phyloP scores from a whole-genome alignment of 2,797 vertebrate species.

The Dermochelys coriacea region DNA sequence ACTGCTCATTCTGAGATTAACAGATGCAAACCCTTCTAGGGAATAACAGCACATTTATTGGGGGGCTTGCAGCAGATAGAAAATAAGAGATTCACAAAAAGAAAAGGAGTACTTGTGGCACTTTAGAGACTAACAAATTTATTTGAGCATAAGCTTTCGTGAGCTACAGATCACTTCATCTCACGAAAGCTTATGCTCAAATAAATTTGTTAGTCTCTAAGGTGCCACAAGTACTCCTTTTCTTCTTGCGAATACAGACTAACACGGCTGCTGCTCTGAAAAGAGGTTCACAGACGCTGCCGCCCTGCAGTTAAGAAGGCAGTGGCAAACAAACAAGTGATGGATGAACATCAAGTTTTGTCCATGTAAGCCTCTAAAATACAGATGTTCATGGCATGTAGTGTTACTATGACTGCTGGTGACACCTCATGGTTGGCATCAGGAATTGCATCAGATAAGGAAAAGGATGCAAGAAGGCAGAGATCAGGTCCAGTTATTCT shows the following conservation, averaged over 20 bases:
- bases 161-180: too few relatives aligned
- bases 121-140: too few relatives aligned
- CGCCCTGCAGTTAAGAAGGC: neutral
- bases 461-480: neutral
- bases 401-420: neutral
- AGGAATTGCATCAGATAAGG: neutral
- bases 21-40: neutral
- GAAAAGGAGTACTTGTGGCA: too few relatives aligned
- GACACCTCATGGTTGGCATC: neutral
- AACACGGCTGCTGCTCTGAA: too few relatives aligned
- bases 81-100: too few relatives aligned
- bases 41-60: neutral
- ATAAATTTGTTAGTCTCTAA: too few relatives aligned
- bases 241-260: too few relatives aligned
- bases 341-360: neutral
- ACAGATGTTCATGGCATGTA: neutral
- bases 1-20: neutral
- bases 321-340: neutral
- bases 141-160: too few relatives aligned
- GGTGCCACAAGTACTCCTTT: too few relatives aligned
- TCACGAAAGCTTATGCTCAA: too few relatives aligned
- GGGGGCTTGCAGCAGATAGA: neutral
- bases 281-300: neutral
- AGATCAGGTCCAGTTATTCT: neutral
- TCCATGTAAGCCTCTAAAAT: neutral